These are phyloP conservation scores for Myopa testacea DNA, from an alignment of 2,888 invertebrate genomes.

Conservation along the genomic window DNA sequence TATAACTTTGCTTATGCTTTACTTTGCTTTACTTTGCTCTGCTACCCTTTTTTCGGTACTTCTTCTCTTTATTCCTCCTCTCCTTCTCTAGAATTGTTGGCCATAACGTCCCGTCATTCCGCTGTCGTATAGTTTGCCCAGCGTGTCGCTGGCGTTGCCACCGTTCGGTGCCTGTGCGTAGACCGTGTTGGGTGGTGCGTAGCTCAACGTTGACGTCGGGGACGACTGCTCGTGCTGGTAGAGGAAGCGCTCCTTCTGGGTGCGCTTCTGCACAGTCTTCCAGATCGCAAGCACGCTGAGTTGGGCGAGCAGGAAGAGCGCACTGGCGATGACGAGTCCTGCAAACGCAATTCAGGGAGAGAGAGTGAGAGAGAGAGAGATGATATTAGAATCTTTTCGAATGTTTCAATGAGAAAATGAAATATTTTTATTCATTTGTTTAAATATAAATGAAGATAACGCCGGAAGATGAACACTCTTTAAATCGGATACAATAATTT, in stretches of 20 bases:
- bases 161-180: conserved; percentile 57
- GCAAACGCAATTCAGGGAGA: conserved; percentile 55
- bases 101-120: conserved; percentile 78
- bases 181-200: conserved; percentile 59
- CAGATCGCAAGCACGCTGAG: conserved; percentile 88
- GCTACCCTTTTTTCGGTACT: background rate
- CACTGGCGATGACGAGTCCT: conserved; percentile 87
- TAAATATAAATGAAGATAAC: too few species aligned
- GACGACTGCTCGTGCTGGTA: conserved; percentile 62
- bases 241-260: conserved; percentile 63
- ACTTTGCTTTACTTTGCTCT: background rate
- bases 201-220: conserved; percentile 55
- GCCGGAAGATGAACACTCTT: too few species aligned
- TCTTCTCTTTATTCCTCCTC: background rate
- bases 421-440: too few species aligned
- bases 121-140: conserved; percentile 90
- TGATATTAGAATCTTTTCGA: too few species aligned
- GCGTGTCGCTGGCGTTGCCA: conserved; percentile 75
- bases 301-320: conserved; percentile 88
- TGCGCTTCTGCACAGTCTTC: conserved; percentile 72
- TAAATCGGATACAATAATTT: too few species aligned
- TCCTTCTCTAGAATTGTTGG: conserved; percentile 61
- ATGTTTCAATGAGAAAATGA: too few species aligned
- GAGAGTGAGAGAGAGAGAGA: background rate
- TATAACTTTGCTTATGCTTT: background rate